These are phyloP conservation scores for Eumeta japonica DNA, from an alignment of 1,140 invertebrate species.

Conservation along the genomic window DNA sequence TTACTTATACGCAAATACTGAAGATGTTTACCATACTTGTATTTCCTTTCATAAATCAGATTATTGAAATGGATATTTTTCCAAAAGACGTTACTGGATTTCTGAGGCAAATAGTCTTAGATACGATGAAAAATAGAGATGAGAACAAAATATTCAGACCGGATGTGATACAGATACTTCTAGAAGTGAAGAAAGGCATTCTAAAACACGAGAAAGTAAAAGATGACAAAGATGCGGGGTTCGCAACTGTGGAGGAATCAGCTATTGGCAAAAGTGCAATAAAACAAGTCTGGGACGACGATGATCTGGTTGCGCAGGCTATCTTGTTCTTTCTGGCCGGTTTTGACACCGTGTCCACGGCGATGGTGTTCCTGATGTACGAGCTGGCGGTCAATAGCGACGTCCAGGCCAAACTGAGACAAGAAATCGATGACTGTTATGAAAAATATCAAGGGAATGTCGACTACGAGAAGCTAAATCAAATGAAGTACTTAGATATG, in stretches of 20 bases:
- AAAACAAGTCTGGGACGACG: slow-evolving; percentile 22
- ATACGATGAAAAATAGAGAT: too few species aligned
- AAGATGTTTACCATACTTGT: slow-evolving; percentile 8
- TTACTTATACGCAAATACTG: slow-evolving; percentile 10
- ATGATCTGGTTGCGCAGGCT: too few species aligned
- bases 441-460: slow-evolving; percentile 42
- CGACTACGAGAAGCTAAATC: slow-evolving; percentile 53
- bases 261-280: slow-evolving; percentile 39
- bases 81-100: too few species aligned
- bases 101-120: too few species aligned
- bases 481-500: slow-evolving; percentile 67
- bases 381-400: slow-evolving; percentile 61
- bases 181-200: too few species aligned
- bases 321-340: slow-evolving; percentile 63
- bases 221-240: slow-evolving; percentile 30
- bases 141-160: too few species aligned
- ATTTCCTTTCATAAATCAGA: too few species aligned
- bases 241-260: slow-evolving; percentile 39
- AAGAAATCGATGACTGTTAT: slow-evolving; percentile 47
- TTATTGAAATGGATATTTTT: too few species aligned
- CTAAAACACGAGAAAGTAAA: too few species aligned
- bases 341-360: too few species aligned
- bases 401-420: slow-evolving; percentile 61
- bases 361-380: too few species aligned
- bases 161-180: too few species aligned